phyloP scores from a whole-genome alignment of 2,888 invertebrate species.

The Drosophila testacea region DNA sequence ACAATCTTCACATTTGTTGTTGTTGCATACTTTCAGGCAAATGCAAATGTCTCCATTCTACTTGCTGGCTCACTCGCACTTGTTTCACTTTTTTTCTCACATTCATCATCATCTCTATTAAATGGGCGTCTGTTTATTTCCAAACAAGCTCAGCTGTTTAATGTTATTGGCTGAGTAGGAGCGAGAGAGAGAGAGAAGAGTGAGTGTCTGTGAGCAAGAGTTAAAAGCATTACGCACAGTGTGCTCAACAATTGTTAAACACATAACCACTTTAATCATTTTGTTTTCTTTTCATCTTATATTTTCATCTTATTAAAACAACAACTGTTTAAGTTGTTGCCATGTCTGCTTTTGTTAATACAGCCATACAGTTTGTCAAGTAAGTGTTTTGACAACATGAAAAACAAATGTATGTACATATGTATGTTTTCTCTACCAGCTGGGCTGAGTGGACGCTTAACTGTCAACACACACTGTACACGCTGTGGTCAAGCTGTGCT shows the following conservation, averaged over 20 bases:
- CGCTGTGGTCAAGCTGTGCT: constrained; percentile 42
- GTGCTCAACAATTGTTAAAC: constrained; percentile 27
- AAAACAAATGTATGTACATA: not conserved
- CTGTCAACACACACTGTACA: constrained; percentile 44
- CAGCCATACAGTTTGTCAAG: not conserved
- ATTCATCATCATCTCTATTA: constrained; percentile 1
- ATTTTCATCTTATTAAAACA: constrained; percentile 1
- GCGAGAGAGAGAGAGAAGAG: constrained; percentile 17
- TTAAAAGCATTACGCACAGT: constrained; percentile 50
- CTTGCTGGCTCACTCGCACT: constrained; percentile 10
- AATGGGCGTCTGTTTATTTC: constrained; percentile 59
- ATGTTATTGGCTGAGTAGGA: constrained; percentile 71
- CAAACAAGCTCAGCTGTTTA: constrained; percentile 82
- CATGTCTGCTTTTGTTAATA: constrained; percentile 7
- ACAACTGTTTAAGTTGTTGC: constrained; percentile 22
- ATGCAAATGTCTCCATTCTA: constrained; percentile 7
- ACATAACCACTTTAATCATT: constrained; percentile 3
- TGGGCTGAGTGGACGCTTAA: constrained; percentile 26
- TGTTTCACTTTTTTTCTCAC: constrained; percentile 1
- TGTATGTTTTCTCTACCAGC: constrained; percentile 5
- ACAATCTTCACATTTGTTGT: constrained; percentile 32
- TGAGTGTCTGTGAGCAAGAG: constrained; percentile 6
- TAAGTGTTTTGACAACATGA: too few relatives aligned
- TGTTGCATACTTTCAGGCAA: constrained; percentile 51
- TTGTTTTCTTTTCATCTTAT: constrained; percentile 10